phyloP scores from a whole-genome alignment of 1,140 invertebrate genomes.

The Anastatus disparis region DNA sequence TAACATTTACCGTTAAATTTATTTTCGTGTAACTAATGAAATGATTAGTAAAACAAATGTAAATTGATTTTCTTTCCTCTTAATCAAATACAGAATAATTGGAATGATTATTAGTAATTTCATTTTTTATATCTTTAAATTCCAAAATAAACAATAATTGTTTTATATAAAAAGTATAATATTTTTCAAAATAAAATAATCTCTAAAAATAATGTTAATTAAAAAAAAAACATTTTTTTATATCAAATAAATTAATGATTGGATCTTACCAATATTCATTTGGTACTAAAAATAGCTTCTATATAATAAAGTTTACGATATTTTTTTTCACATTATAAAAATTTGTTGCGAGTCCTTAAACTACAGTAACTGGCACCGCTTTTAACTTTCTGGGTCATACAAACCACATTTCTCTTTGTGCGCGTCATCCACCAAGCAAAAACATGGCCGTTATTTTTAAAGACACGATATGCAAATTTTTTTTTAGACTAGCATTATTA shows the following conservation, averaged over 20 bases:
- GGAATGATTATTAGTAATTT: conserved; percentile 22
- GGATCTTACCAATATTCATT: conserved; percentile 29
- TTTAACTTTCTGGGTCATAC: conserved; percentile 8
- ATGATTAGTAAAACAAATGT: too few relatives aligned
- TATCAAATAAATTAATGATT: conserved; percentile 18
- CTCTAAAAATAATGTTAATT: conserved; percentile 17
- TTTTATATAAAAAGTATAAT: conserved; percentile 17
- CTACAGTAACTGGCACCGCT: conserved; percentile 34
- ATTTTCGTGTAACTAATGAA: too few relatives aligned
- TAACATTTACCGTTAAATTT: too few relatives aligned
- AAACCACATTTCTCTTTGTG: conserved; percentile 35
- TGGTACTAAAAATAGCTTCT: conserved; percentile 31
- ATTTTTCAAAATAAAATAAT: conserved; percentile 34
- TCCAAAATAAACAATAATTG: not conserved
- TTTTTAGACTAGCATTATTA: conserved; percentile 45
- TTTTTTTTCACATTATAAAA: conserved; percentile 33
- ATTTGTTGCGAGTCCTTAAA: conserved; percentile 28
- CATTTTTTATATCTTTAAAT: not conserved
- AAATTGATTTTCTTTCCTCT: conserved; percentile 2
- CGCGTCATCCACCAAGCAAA: conserved; percentile 17
- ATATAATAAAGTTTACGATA: conserved; percentile 14
- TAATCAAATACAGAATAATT: conserved; percentile 9
- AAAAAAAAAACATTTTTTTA: conserved; percentile 18
- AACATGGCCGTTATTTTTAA: conserved; percentile 26
- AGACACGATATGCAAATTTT: conserved; percentile 24